A percentile compares a stretch with the other conserved stretches of the same genome.
Evolutionary conservation across 2,113 vertebrate species (phyloP).

Genomic region (Oostethus manadensis): DNA sequence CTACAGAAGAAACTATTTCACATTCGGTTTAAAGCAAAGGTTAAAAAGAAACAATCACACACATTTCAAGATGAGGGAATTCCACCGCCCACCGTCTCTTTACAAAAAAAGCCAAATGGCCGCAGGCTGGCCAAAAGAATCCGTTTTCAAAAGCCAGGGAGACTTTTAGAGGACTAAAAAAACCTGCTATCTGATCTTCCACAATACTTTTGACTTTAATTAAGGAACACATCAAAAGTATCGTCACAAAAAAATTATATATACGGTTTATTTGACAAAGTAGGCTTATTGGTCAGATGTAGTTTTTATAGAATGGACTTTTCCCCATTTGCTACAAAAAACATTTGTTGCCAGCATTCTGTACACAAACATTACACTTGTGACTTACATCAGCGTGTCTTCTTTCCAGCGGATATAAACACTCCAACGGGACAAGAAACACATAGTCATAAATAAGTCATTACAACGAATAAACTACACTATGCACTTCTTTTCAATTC

Average conservation of each 20-base stretch:
- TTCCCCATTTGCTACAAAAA: too few species aligned
- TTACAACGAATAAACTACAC: too few species aligned
- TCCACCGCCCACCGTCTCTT: conserved; percentile 18
- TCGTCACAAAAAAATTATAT: conserved; percentile 9
- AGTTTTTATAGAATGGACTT: too few species aligned
- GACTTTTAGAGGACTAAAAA: conserved; percentile 49
- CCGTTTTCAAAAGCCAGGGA: conserved; percentile 63
- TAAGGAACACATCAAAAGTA: conserved; percentile 60
- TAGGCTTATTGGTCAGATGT: too few species aligned
- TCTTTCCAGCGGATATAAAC: too few species aligned
- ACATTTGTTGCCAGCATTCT: too few species aligned
- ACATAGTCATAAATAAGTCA: neutral
- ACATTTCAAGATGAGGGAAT: conserved; percentile 50
- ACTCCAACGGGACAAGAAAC: too few species aligned
- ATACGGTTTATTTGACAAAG: too few species aligned
- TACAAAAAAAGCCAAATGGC: conserved; percentile 30
- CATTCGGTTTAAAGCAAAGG: conserved; percentile 5
- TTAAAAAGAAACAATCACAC: too few species aligned
- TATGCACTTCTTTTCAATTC: neutral
- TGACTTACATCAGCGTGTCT: too few species aligned
- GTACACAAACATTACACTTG: too few species aligned
- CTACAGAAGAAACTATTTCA: neutral
- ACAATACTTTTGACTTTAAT: conserved; percentile 45
- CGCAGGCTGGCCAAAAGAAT: conserved; percentile 56
- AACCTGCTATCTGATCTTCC: conserved; percentile 65